A percentile compares a stretch with the other conserved stretches of the same genome.
Conservation (phyloP, 2,113 vertebrate species). For the Morone chrysops region DNA sequence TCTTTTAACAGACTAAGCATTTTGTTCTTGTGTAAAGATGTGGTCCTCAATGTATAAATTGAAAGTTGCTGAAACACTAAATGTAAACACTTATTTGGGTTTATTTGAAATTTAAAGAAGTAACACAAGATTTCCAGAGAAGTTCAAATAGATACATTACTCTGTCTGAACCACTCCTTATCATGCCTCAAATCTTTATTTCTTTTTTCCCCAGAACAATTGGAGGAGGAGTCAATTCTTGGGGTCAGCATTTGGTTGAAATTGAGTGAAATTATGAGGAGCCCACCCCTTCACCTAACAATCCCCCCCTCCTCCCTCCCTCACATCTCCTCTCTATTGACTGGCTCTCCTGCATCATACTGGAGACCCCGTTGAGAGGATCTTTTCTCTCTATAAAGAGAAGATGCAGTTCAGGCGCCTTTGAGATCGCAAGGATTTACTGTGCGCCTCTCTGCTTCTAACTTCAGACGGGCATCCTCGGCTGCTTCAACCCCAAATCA, state of each 20-base stretch:
- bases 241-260: slow-evolving; percentile 81
- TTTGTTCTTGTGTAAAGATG: slow-evolving; percentile 40
- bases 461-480: slow-evolving; percentile 73
- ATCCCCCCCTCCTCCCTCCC: slow-evolving; percentile 48
- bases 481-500: slow-evolving; percentile 30
- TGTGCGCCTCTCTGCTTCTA: slow-evolving; percentile 73
- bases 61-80: slow-evolving; percentile 61
- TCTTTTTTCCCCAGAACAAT: slow-evolving; percentile 57
- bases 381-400: slow-evolving; percentile 86
- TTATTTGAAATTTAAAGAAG: slow-evolving; percentile 8
- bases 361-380: slow-evolving; percentile 86
- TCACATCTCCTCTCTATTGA: slow-evolving; percentile 68
- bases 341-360: slow-evolving; percentile 81
- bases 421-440: slow-evolving; percentile 84
- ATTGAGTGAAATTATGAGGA: slow-evolving; percentile 80
- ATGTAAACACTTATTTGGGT: slow-evolving; percentile 18
- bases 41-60: slow-evolving; percentile 26
- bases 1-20: slow-evolving; percentile 75
- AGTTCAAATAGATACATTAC: not conserved
- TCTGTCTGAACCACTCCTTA: slow-evolving; percentile 22
- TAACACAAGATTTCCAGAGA: not conserved
- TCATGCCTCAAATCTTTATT: slow-evolving; percentile 24
- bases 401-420: slow-evolving; percentile 81
- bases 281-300: slow-evolving; percentile 78
- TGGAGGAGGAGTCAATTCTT: slow-evolving; percentile 63